Base-by-base conservation (phyloP, 2,888 invertebrate species). In the Nomada fucata region DNA sequence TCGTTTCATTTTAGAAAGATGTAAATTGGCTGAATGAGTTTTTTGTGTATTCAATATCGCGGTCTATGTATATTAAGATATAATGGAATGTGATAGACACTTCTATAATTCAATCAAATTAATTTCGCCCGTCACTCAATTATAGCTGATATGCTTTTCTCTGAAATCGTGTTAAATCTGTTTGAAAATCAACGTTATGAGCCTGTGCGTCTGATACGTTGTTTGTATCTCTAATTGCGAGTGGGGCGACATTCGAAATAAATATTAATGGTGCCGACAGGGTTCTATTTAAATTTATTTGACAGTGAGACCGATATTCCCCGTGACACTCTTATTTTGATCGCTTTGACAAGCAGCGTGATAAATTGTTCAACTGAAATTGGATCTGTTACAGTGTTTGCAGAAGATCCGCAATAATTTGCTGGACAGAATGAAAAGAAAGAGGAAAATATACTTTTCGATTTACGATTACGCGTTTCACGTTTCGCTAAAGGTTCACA, bases 171-270 rank as follows among this genome's bases (percentile, higher is more conserved):
- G 42, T 42, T 20, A n/a, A 47, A n/a, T 57, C 69, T 52, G 26
- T 10, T 64, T 18, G 29, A 64, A 64, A 65, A 65, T 65, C 65
- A 65, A 65, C 18, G 10, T 13, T 59, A 59, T 59, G 42, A 47
- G 57, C 69, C 44, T 11, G 29, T 13, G n/a, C 26, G 59, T 20
- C 10, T 23, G 42, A 20, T 20, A 15, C 67, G 20, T 20, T 67
- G 67, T 42, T 23, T 42, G 36, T 15, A 47, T 15, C 11, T 26
- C 29, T 55, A 29, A 36, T 10, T 26, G 44, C 2, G 23, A 57
- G 44, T 36, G 36, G 0, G 36, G 36, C 36, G 36, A 53, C 67
- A 20, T 15, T 2, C 10, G 18, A 20, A 53, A 67, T 53, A 53
- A 53, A 67, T 44, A 69, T 26, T 47, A 69, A 59, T 47, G 26